Evolutionary conservation across 2,888 invertebrate genomes (phyloP).

Genomic region (Folsomia candida): DNA sequence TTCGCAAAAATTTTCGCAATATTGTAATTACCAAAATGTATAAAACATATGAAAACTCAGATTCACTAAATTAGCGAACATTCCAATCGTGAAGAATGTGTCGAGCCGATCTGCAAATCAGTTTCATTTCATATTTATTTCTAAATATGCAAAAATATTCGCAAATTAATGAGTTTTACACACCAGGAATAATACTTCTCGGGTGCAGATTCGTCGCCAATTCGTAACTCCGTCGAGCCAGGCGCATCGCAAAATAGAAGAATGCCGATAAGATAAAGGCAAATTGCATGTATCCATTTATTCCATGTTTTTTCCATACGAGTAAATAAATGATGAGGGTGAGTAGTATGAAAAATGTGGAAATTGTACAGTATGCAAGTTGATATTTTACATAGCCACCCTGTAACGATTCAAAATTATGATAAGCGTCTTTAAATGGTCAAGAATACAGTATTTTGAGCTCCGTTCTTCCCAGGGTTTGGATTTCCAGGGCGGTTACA

Average conservation of each 20-base stretch:
- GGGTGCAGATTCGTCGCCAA: no score
- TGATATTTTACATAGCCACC: background rate
- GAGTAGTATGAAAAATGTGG: background rate
- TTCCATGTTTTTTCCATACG: background rate
- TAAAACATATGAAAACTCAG: background rate
- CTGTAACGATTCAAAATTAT: no score
- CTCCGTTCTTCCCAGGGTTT: no score
- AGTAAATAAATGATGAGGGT: background rate
- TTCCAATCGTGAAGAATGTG: background rate
- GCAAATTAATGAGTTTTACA: no score
- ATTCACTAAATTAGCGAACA: background rate
- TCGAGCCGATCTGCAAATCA: background rate
- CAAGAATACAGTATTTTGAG: no score
- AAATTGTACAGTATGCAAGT: background rate
- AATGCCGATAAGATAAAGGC: slow-evolving; percentile 5
- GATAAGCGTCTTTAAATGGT: no score
- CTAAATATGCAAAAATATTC: no score
- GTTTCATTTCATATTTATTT: no score
- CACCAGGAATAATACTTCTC: no score
- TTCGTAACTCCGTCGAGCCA: background rate
- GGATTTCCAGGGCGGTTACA: no score
- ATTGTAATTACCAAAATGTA: background rate
- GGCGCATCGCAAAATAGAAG: background rate
- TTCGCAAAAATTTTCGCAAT: no score
- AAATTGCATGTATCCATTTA: background rate